phyloP scores from a whole-genome alignment of 2,888 invertebrate species.

The Andrena haemorrhoa region DNA sequence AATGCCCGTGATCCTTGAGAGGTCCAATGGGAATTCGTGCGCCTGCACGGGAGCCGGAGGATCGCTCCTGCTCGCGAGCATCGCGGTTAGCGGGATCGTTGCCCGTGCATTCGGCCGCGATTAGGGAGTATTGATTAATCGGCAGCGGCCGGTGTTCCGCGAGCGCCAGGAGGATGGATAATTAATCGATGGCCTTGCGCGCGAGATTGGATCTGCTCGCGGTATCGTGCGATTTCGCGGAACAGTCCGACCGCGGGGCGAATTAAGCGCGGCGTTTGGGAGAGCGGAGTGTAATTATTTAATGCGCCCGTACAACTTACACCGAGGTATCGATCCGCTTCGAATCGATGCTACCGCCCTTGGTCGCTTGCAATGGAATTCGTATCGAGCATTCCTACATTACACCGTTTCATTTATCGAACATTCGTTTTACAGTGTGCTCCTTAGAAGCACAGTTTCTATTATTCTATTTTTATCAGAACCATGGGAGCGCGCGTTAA shows the following conservation, averaged over 20 bases:
- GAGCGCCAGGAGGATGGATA: constrained; percentile 16
- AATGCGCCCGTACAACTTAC: not conserved
- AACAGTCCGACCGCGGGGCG: not conserved
- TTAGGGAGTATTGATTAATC: constrained; percentile 37
- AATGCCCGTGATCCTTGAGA: too few species aligned
- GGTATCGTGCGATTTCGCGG: constrained; percentile 30
- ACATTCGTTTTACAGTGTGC: too few species aligned
- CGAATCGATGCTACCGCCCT: constrained; percentile 3
- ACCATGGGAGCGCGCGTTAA: too few species aligned
- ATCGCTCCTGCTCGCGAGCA: not conserved
- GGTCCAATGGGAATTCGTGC: too few species aligned
- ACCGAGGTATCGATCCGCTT: not conserved
- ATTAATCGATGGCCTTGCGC: constrained; percentile 44
- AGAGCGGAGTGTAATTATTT: not conserved
- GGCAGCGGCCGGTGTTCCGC: constrained; percentile 1
- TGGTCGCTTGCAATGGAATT: too few species aligned
- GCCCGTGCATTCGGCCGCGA: constrained; percentile 11
- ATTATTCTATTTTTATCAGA: too few species aligned
- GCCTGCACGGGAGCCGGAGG: too few species aligned
- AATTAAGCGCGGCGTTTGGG: constrained; percentile 7
- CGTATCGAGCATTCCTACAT: too few species aligned
- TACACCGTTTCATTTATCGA: too few species aligned
- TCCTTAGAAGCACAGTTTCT: too few species aligned
- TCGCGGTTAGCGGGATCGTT: not conserved
- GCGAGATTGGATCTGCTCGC: constrained; percentile 22